Base-by-base conservation (phyloP, 2,888 invertebrate genomes). In the Portevinia maculata region DNA sequence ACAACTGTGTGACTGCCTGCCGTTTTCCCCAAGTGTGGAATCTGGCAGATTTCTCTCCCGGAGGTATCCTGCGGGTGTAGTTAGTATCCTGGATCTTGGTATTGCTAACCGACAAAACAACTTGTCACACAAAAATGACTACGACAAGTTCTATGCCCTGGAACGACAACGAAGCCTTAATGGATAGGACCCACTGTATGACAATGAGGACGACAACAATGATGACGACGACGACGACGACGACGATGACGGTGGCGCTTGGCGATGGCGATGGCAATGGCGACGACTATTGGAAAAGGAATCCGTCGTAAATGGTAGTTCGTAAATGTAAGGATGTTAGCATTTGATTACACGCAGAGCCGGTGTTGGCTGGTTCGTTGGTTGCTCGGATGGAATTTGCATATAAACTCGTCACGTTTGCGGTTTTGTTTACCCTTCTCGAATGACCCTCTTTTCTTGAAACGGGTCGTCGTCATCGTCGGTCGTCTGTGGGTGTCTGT, bases 401-500 rank as follows among this genome's bases (percentile, higher is more conserved):
- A 79, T 74, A 79, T 79, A 79, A 79, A 79, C 62, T 75, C 79
- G 79, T 79, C 79, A 79, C 79, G 79, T 79, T 74, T 79, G 79
- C 32, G 79, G 79, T 79, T 79, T 79, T 74, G 79, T 79, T 34
- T 69, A 75, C 79, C 69, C 76, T 24, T 24, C 62, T 50, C 57
- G 69, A 62, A 64, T 79, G 79, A 69, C 62, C 74, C 69, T 75
- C 62, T 57, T 64, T 37, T 69, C 30, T 74, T 24, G 24, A 5
- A 24, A 13, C 13, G 39, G 6, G 13, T n/a, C 13, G 5, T 6
- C 15, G 28, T 57, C 53, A 19, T 30, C 30, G 21, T 48, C 30
- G 64, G 59, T 62, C 17, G 19, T 44, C 24, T 24, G 24, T 24
- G 24, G 5, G 24, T 24, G 24, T 3, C 3, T 24, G 2, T 24